Conservation (phyloP, 1,140 invertebrate genomes). For the Papilio polytes region DNA sequence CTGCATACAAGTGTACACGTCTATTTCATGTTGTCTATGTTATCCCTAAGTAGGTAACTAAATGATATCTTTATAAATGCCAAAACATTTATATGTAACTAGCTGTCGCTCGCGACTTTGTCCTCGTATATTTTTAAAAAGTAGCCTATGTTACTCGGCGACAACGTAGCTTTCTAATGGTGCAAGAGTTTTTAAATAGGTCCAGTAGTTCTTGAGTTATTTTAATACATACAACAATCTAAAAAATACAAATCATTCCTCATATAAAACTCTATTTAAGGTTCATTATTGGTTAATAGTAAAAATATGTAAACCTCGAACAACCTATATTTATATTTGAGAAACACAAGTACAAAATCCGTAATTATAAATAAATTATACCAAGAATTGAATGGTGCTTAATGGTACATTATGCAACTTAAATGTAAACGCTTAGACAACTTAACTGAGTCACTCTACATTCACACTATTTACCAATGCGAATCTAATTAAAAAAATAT, state of each 20-base stretch:
- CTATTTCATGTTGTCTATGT: neutral
- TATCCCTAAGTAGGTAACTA: neutral
- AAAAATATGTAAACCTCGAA: neutral
- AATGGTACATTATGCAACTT: neutral
- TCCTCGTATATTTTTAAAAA: no score
- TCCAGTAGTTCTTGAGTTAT: no score
- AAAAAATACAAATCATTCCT: no score
- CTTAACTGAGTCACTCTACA: neutral
- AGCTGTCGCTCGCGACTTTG: no score
- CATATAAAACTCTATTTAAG: no score
- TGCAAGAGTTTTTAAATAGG: no score
- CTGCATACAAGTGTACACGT: neutral
- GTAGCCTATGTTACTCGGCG: no score
- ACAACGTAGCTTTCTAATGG: no score
- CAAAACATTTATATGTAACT: no score
- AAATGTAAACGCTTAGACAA: neutral
- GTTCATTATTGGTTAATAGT: neutral
- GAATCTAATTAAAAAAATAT: neutral
- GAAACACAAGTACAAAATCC: neutral
- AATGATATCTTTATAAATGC: no score
- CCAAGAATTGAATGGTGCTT: neutral
- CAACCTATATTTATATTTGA: neutral
- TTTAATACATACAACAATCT: no score
- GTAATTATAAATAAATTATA: neutral
- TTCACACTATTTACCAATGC: neutral